Evolutionary conservation across 2,888 invertebrate species (phyloP), one percentile per base, ranked within the genome.

Genomic region (Heliconius aoede): DNA sequence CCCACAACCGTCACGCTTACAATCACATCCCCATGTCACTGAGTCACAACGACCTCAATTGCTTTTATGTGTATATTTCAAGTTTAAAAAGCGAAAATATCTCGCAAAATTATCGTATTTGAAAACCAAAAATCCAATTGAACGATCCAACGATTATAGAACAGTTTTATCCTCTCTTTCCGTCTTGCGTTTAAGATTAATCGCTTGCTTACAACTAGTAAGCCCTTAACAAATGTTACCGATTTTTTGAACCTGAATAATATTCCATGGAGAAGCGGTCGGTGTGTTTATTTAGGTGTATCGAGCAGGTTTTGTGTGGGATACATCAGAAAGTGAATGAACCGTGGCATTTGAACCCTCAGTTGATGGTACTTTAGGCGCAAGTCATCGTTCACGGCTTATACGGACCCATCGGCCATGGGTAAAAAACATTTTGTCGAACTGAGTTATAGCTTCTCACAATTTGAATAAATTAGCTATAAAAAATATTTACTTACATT

Each of bases 241-340:
- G 46, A 73, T 64, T 28, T 62, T 73, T 32, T 46, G 30, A 62
- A 62, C 40, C 36, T 62, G n/a, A 64, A 64, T 51, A 60, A 74
- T 67, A 58, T 67, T 36, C 40, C 26, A 18, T 21, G 36, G 28
- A 36, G 40, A 28, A 72, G 28, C 60, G 69, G 55, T 28, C 65
- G 11, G 28, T 69, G 55, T 74, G 60, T 74, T 74, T 40, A 74
- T 68, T 74, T 74, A 74, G 74, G 74, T 74, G 64, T 67, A 74
- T 67, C 40, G 74, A 60, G 36, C 60, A 58, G 15, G 32, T 55
- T 74, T 40, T 60, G 36, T 51, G 46, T 55, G 26, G 21, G 65
- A 67, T 61, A 72, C 72, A 61, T 72, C 60, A 58, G 8, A 67
- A 68, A 60, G 67, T 74, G 60, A 74, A 74, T 60, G 40, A 58